A percentile compares a stretch with the other conserved stretches of the same genome.
Evolutionary conservation across 30 jellyfish, hydroid and myxozoan species (phyloP).

Genomic region (Aurelia sp.): DNA sequence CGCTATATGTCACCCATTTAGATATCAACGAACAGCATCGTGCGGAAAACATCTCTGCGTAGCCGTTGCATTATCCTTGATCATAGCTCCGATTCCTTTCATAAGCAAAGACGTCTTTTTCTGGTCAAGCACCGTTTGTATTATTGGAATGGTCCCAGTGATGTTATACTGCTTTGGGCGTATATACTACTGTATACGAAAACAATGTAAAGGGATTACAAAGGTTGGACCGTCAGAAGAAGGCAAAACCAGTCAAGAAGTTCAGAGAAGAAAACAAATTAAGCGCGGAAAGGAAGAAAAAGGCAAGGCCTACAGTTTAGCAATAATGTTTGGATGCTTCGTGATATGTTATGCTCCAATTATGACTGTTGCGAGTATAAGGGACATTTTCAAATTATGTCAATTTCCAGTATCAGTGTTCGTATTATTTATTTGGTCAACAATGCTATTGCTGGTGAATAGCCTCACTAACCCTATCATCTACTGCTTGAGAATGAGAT

Average conservation of each 20-base stretch:
- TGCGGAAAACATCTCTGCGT: background rate
- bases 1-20: constrained; percentile 46
- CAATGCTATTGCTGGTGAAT: constrained; percentile 1
- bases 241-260: background rate
- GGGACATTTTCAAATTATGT: background rate
- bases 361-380: background rate
- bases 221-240: constrained; percentile 4
- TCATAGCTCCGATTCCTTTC: background rate
- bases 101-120: background rate
- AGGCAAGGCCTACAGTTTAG: constrained; percentile 23
- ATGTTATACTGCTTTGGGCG: constrained; percentile 18
- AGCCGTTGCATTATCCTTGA: constrained; percentile 9
- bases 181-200: constrained; percentile 6
- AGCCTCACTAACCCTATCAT: constrained; percentile 41
- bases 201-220: background rate
- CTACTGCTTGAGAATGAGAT: constrained; percentile 15
- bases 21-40: constrained; percentile 6
- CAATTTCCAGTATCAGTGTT: background rate
- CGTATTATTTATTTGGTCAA: constrained; percentile 10
- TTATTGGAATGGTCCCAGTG: background rate
- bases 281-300: constrained; percentile 16
- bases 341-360: constrained; percentile 6
- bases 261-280: background rate
- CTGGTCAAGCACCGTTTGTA: background rate
- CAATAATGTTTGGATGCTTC: constrained; percentile 2